Evolutionary conservation across 2,113 vertebrate species (phyloP).

Genomic region (Ailuropoda melanoleuca): DNA sequence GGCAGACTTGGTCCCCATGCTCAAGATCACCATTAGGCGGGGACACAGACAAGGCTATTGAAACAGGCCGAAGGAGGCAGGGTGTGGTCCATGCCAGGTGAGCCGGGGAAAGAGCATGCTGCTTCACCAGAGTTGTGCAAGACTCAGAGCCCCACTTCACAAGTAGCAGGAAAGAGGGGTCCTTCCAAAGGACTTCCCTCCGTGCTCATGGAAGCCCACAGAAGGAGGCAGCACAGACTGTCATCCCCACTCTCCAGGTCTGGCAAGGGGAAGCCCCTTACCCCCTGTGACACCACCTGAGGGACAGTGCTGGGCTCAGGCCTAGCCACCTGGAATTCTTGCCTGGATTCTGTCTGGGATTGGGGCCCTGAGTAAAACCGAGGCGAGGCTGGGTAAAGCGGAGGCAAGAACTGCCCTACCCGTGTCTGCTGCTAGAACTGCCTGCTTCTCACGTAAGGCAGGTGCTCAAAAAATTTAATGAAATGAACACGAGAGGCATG

Average conservation of each 20-base stretch:
- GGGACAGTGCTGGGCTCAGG: background rate
- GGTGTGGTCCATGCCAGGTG: background rate
- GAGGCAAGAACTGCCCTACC: background rate
- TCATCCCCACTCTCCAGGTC: background rate
- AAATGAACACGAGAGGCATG: background rate
- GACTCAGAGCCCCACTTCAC: background rate
- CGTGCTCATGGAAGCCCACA: background rate
- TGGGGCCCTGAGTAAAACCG: background rate
- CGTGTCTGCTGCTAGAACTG: background rate
- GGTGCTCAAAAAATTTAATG: background rate
- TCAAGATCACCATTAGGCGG: background rate
- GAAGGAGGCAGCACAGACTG: background rate
- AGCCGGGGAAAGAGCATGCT: fast-evolving
- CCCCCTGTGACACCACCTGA: background rate
- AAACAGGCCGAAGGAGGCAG: background rate
- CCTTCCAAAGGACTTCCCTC: background rate
- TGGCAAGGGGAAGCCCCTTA: background rate
- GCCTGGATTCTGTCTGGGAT: background rate
- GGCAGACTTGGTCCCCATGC: background rate
- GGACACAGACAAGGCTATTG: background rate
- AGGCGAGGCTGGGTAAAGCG: background rate
- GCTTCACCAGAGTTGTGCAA: background rate
- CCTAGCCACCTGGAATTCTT: background rate
- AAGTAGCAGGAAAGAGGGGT: background rate
- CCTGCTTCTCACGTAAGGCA: background rate